Evolutionary conservation across 2,113 vertebrate species (phyloP), one percentile per base, ranked within the genome.

Genomic region (Cinclus mexicanus): DNA sequence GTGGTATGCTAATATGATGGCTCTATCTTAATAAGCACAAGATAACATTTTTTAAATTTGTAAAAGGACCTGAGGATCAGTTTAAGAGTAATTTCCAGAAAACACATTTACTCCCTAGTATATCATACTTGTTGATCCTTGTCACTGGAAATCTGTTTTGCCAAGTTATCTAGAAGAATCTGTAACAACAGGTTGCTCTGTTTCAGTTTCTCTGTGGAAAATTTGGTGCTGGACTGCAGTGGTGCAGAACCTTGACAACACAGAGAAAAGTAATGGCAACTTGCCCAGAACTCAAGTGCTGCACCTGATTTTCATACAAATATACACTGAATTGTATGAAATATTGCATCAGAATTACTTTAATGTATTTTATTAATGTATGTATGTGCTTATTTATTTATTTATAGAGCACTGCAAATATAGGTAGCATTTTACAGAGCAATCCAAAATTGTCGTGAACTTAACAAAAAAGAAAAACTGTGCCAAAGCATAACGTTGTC

Each of bases 261-360:
- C 53, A 72, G 33, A 61, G 61, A 69, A 87, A 79, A 76, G 39
- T 37, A 87, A 64, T 88, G 93, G 92, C 87, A 70, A 22, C 35
- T 74, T 95, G 84, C 93, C 93, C 94, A 94, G 93, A 95, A 72
- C 47, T 90, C n/a, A 80, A 94, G 35, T 13, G 26, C 71, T 63
- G 87, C 39, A 64, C 35, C 59, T 88, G 82, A 94, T 95, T 95
- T 96, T 78, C 93, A 91, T 90, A 86, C 17, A 95, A 91, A 91
- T 88, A 90, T 59, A 74, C 39, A 83, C 8, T 25, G 44, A 90
- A 86, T 59, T 91, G 28, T 44, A 19, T 57, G 72, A 71, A 63
- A 74, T 74, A 72, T 86, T 88, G 59, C 60, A 85, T 80, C 57
- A 83, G 29, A 90, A 52, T 84, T 33, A 0, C 26, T 44, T 49